phyloP scores from a whole-genome alignment of 30 jellyfish, hydroid and myxozoan species.

The Aurelia aurita complex sp. Pacific region DNA sequence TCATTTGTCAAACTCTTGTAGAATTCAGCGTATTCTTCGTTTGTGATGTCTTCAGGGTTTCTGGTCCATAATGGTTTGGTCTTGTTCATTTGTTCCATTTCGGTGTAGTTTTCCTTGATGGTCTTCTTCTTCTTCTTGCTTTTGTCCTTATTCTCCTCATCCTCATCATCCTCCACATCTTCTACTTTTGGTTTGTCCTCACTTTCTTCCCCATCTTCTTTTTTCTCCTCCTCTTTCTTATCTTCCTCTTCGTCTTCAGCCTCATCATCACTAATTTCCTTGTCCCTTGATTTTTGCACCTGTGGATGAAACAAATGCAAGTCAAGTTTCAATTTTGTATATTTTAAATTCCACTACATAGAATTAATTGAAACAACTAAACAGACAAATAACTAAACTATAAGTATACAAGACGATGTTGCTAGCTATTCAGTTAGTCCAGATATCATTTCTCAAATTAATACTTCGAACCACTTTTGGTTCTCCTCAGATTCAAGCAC shows the following conservation, averaged over 20 bases:
- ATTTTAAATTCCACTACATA: too few relatives aligned
- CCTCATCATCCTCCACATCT: slow-evolving; percentile 76
- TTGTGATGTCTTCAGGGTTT: slow-evolving; percentile 95
- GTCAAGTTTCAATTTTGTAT: too few relatives aligned
- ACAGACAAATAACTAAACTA: too few relatives aligned
- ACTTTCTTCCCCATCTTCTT: slow-evolving; percentile 55
- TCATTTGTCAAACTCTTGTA: slow-evolving; percentile 96
- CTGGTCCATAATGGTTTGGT: slow-evolving; percentile 97
- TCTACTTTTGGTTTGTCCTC: slow-evolving; percentile 85
- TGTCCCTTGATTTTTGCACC: slow-evolving; percentile 89
- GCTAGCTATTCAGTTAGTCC: too few relatives aligned
- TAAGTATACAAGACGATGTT: too few relatives aligned
- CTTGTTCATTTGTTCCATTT: slow-evolving; percentile 91
- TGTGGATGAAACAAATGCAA: background rate
- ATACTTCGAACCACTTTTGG: too few relatives aligned
- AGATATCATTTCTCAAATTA: too few relatives aligned
- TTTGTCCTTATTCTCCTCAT: slow-evolving; percentile 56
- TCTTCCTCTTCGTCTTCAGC: slow-evolving; percentile 73
- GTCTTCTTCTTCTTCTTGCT: slow-evolving; percentile 85
- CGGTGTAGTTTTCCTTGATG: slow-evolving; percentile 86
- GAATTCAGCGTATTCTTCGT: slow-evolving; percentile 97
- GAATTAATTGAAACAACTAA: too few relatives aligned
- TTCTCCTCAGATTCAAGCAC: too few relatives aligned
- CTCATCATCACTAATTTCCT: slow-evolving; percentile 98
- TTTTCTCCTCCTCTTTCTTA: slow-evolving; percentile 56